These are phyloP conservation scores for Molossus molossus DNA, from an alignment of 2,797 vertebrate genomes.

Conservation along the genomic window DNA sequence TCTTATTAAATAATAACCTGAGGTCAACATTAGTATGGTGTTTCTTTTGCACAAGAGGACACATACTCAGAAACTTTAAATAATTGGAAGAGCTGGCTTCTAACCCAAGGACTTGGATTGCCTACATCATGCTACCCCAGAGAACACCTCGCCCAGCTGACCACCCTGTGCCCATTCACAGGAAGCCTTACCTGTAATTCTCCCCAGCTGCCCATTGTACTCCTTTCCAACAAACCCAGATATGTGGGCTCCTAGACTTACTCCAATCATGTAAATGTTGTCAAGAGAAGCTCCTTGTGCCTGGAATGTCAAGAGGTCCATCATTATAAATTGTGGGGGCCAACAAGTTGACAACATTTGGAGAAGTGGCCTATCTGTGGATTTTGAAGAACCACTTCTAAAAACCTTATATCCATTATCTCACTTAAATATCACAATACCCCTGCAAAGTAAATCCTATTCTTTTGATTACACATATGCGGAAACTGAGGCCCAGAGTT, in stretches of 20 bases:
- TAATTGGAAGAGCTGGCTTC: neutral
- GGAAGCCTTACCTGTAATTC: constrained; percentile 94
- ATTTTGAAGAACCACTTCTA: constrained; percentile 20
- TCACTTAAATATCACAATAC: neutral
- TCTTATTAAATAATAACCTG: constrained; percentile 24
- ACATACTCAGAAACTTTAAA: neutral
- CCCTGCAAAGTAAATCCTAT: neutral
- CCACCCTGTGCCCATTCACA: neutral
- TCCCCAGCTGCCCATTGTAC: constrained; percentile 93
- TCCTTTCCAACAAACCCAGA: constrained; percentile 95
- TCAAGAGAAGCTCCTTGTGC: constrained; percentile 92
- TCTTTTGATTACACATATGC: neutral
- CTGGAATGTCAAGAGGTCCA: constrained; percentile 88
- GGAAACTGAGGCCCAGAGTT: neutral
- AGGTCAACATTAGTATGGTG: neutral
- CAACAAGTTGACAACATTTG: neutral
- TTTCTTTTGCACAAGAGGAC: constrained; percentile 7
- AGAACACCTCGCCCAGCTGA: neutral
- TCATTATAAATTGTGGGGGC: neutral
- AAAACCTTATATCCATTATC: neutral
- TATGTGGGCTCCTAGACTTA: constrained; percentile 97
- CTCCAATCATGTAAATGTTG: constrained; percentile 95
- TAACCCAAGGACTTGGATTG: neutral
- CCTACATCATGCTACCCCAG: neutral
- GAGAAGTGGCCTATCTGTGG: neutral